phyloP scores from a whole-genome alignment of 2,888 invertebrate genomes.

The Glomeris marginata region DNA sequence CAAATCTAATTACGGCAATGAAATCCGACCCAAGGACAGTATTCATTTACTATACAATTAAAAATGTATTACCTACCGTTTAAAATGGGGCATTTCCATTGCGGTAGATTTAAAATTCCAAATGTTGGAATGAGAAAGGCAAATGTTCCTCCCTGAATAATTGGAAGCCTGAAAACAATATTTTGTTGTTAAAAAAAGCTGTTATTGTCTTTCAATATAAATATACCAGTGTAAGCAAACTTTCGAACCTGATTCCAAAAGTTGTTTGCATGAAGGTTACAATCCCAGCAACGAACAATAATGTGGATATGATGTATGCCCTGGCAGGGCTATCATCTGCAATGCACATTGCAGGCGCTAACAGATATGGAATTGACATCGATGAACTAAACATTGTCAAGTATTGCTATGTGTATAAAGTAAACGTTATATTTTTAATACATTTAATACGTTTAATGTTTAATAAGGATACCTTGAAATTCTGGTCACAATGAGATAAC shows the following conservation, averaged over 20 bases:
- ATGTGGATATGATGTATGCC: constrained; percentile 62
- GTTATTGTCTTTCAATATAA: background rate
- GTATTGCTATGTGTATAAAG: constrained; percentile 19
- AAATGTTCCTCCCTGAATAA: constrained; percentile 49
- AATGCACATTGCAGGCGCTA: constrained; percentile 20
- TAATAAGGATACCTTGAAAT: no score
- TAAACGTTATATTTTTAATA: no score
- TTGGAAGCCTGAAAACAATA: constrained; percentile 20
- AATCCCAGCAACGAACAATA: constrained; percentile 67
- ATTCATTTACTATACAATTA: no score
- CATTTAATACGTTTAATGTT: no score
- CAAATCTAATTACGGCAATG: no score
- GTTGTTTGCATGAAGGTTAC: constrained; percentile 58
- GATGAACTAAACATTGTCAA: constrained; percentile 21
- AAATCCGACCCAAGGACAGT: no score
- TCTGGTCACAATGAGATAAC: no score
- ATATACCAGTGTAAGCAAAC: background rate
- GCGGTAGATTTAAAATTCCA: constrained; percentile 53
- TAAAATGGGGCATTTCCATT: constrained; percentile 49
- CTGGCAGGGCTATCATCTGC: constrained; percentile 51
- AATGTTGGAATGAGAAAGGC: constrained; percentile 62
- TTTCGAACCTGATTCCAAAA: constrained; percentile 46
- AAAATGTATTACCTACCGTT: no score
- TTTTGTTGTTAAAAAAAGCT: background rate
- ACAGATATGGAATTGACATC: constrained; percentile 20